These are phyloP conservation scores for Physocephala rufipes DNA, from an alignment of 2,888 invertebrate species.

Conservation along the genomic window DNA sequence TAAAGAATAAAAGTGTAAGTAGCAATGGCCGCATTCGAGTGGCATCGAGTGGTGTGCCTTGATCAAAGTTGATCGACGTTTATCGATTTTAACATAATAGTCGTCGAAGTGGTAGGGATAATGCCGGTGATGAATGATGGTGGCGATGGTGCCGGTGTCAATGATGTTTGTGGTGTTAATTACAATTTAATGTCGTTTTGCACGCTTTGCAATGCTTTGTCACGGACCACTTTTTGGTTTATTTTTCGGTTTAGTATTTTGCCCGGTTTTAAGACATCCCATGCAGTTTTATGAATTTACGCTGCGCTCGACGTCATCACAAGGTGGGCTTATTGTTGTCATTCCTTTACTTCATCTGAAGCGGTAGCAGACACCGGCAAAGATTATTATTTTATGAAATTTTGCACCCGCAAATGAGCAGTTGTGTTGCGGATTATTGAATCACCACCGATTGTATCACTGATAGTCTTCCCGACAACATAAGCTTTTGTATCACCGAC, in stretches of 20 bases:
- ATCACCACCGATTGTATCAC: too few species aligned
- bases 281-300: slow-evolving; percentile 22
- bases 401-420: slow-evolving; percentile 29
- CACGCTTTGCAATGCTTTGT: not conserved
- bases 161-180: slow-evolving; percentile 53
- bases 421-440: not conserved
- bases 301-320: not conserved
- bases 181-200: slow-evolving; percentile 54
- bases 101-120: slow-evolving; percentile 25
- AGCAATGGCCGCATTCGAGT: too few species aligned
- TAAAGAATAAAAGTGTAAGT: not conserved
- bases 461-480: too few species aligned
- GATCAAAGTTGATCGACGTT: slow-evolving; percentile 39
- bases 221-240: not conserved
- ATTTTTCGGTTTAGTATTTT: not conserved
- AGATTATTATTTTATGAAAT: not conserved
- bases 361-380: not conserved
- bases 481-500: too few species aligned
- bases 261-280: not conserved
- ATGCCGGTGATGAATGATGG: slow-evolving; percentile 40
- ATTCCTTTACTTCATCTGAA: not conserved
- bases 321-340: not conserved
- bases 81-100: slow-evolving; percentile 42
- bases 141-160: slow-evolving; percentile 27
- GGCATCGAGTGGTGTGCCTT: too few species aligned